Base-by-base conservation (phyloP, 1,140 invertebrate species). In the Arctopsyche grandis region DNA sequence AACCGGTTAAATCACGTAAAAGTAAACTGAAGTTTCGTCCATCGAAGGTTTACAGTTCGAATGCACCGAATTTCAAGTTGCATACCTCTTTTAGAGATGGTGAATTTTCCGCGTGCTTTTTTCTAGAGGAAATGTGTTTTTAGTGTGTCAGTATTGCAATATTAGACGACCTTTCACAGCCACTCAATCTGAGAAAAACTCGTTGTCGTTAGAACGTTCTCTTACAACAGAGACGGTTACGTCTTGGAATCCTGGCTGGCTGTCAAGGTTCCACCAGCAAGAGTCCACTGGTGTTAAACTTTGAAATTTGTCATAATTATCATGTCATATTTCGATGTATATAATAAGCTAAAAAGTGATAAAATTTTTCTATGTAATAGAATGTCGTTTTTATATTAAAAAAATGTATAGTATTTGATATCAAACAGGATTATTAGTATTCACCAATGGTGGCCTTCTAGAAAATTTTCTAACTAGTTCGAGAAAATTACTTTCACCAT, bases 401-500 rank as follows among this genome's bases (percentile, higher is more conserved):
- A 38, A 38, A 38, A 38, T 38, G 7, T 7, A 38, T 7, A 4
- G 1, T 38, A 7, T 38, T 38, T 38, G 1, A 38, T 38, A 4
- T 38, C 3, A 38, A 38, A 38, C 29, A 7, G 29, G 29, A 38
- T 38, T 38, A 7, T n/a, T n/a, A n/a, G n/a, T n/a, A n/a, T n/a
- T n/a, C n/a, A n/a, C n/a, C n/a, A n/a, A n/a, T n/a, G 7, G 29
- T 38, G 29, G 29, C 29, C 29, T 38, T 38, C 29, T 38, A 38
- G 29, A 38, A 38, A 38, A 38, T 38, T 38, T 38, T 38, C 29
- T 38, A 38, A 38, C 29, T 60, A 16, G 16, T 60, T 19, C 56
- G 56, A 60, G 56, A 60, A 60, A 60, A 60, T 60, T 21, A 60
- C 56, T 60, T 60, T 60, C 56, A 60, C 56, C 19, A 16, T 60